Evolutionary conservation across 2,113 vertebrate genomes (phyloP).

Genomic region (Girardinichthys multiradiatus): DNA sequence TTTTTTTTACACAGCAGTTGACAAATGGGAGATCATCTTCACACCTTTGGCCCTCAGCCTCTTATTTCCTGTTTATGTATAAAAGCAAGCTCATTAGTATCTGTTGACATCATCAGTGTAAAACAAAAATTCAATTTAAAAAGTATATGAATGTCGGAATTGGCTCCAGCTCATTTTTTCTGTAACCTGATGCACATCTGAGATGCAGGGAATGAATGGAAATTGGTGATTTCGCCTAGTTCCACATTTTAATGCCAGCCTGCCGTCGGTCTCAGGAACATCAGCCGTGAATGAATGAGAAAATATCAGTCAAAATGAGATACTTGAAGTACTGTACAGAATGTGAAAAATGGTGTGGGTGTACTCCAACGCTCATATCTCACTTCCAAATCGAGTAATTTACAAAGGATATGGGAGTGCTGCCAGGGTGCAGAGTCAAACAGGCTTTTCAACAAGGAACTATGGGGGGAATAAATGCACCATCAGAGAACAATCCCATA

Average conservation of each 20-base stretch:
- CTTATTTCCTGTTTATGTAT: too few species aligned
- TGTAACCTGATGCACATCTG: neutral
- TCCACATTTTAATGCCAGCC: neutral
- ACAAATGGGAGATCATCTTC: too few species aligned
- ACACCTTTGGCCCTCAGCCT: too few species aligned
- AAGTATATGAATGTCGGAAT: neutral
- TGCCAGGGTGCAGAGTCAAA: conserved; percentile 31
- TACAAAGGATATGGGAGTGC: neutral
- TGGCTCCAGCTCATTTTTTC: neutral
- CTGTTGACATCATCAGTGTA: neutral
- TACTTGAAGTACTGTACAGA: conserved; percentile 11
- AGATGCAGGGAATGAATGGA: neutral
- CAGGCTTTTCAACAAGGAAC: conserved; percentile 24
- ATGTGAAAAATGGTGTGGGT: conserved; percentile 14
- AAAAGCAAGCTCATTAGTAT: neutral
- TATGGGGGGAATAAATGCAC: conserved; percentile 20
- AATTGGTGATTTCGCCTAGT: conserved; percentile 1
- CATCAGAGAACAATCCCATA: conserved; percentile 27
- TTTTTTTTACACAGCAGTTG: too few species aligned
- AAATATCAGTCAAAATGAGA: conserved; percentile 3
- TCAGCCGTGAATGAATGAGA: neutral
- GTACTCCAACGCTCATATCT: conserved; percentile 10
- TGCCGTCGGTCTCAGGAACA: neutral
- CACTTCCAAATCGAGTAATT: conserved; percentile 25
- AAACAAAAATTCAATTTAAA: neutral